These are phyloP conservation scores for Uropetala carovei DNA, from an alignment of 2,888 invertebrate species.

Conservation along the genomic window DNA sequence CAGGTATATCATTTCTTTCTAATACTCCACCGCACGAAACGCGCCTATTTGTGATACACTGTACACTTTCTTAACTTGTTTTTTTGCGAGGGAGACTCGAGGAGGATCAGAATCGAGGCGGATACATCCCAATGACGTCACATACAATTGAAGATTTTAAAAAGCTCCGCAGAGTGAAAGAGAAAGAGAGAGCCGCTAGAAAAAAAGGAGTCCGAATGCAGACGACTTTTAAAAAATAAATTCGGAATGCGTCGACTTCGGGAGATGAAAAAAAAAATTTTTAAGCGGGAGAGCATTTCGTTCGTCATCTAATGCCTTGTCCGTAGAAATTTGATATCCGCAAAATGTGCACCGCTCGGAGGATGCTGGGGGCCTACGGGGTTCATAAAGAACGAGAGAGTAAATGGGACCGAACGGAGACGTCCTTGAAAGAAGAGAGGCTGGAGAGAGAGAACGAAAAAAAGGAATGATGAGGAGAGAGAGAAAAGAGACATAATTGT, in stretches of 20 bases:
- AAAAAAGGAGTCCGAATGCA: neutral
- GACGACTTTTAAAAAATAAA: slow-evolving; percentile 5
- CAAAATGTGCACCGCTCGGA: slow-evolving; percentile 50
- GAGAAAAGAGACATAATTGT: neutral
- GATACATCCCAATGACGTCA: neutral
- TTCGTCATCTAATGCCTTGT: slow-evolving; percentile 16
- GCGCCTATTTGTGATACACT: too few species aligned
- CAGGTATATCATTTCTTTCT: too few species aligned
- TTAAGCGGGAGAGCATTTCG: neutral
- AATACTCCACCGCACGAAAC: too few species aligned
- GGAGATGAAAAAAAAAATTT: neutral
- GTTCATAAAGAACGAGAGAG: slow-evolving; percentile 34
- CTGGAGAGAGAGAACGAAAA: slow-evolving; percentile 32
- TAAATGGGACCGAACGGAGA: neutral
- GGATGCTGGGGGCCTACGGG: slow-evolving; percentile 37
- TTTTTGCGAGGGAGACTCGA: too few species aligned
- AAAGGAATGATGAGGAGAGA: neutral
- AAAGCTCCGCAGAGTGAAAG: neutral
- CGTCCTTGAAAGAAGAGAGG: slow-evolving; percentile 50
- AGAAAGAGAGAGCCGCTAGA: neutral
- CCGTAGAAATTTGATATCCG: slow-evolving; percentile 49
- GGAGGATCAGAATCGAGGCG: neutral
- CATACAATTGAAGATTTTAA: neutral
- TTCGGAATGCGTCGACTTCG: neutral
- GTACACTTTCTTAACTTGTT: too few species aligned